Conservation (phyloP, 1,140 invertebrate species). For the Drosophila paulistorum region DNA sequence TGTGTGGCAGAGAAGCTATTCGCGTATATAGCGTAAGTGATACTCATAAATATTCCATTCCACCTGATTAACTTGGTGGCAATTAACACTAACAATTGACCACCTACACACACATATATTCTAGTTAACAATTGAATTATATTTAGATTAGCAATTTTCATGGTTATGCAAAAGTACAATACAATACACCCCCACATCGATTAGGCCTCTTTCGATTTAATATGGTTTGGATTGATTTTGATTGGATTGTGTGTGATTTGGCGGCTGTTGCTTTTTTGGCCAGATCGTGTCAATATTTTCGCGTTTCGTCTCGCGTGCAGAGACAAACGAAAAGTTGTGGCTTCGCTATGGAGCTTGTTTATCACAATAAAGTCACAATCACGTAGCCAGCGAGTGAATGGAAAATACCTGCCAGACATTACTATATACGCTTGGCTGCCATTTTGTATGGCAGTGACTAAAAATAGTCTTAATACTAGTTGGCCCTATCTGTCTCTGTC, state of each 20-base stretch:
- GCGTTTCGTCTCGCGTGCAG: constrained; percentile 33
- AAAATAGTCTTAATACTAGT: constrained; percentile 1
- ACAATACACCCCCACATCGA: neutral
- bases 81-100: constrained; percentile 61
- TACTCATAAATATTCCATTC: constrained; percentile 71
- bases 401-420: constrained; percentile 50
- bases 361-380: constrained; percentile 21
- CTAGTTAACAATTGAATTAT: constrained; percentile 34
- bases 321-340: constrained; percentile 59
- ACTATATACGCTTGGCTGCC: constrained; percentile 25
- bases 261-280: constrained; percentile 2
- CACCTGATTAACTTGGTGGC: constrained; percentile 55
- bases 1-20: constrained; percentile 25
- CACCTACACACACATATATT: constrained; percentile 47
- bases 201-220: neutral
- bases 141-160: constrained; percentile 75
- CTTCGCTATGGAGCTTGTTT: no score
- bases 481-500: neutral
- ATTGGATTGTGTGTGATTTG: constrained; percentile 13
- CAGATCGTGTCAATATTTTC: constrained; percentile 71
- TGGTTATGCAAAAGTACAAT: constrained; percentile 61
- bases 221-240: neutral
- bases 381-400: constrained; percentile 37
- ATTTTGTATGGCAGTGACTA: constrained; percentile 32
- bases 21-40: constrained; percentile 1